Conservation (phyloP, 2,797 vertebrate species). For the Decapterus maruadsi region DNA sequence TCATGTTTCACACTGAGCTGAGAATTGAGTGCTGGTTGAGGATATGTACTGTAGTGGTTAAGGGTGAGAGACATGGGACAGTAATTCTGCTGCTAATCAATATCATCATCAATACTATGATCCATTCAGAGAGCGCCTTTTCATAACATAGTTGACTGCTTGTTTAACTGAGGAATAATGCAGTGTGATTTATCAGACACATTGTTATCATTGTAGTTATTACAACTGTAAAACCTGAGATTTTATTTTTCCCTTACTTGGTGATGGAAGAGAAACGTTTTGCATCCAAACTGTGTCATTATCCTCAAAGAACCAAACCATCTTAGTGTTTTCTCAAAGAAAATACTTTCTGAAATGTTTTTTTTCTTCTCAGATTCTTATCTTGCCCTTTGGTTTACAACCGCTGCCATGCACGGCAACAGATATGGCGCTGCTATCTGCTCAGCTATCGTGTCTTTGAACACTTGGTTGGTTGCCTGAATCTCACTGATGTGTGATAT, state of each 20-base stretch:
- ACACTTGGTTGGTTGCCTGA: neutral
- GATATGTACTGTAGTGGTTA: neutral
- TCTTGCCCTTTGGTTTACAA: neutral
- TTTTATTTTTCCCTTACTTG: neutral
- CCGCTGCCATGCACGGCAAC: constrained; percentile 7
- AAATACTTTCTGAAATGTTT: neutral
- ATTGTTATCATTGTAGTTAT: neutral
- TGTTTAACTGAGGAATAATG: neutral
- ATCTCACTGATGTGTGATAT: neutral
- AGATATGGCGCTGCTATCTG: neutral
- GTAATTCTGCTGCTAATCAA: neutral
- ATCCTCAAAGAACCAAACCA: neutral
- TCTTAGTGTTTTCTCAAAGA: neutral
- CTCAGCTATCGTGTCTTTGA: neutral
- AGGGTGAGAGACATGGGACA: neutral
- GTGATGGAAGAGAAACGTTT: neutral
- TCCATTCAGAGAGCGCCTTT: neutral
- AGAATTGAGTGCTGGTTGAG: neutral
- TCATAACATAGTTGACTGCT: neutral
- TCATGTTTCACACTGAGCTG: neutral
- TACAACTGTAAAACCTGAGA: neutral
- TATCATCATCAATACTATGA: neutral
- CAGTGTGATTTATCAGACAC: neutral
- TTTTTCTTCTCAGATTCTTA: neutral
- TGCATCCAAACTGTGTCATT: neutral